Evolutionary conservation across 2,888 invertebrate species (phyloP).

Genomic region (Mimumesa dahlbomi): DNA sequence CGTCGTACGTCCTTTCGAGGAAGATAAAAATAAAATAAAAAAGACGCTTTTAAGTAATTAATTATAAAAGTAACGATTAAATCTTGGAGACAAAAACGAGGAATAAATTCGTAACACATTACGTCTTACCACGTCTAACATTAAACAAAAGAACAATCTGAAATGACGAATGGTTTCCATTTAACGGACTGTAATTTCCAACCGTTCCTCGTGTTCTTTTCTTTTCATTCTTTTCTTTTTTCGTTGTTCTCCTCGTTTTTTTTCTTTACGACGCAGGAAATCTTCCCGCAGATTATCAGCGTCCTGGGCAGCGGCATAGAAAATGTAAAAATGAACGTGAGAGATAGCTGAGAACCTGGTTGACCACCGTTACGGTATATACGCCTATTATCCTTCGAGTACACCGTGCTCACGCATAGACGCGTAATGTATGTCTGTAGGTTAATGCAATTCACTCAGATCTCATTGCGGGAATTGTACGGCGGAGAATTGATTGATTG

Average conservation of each 20-base stretch:
- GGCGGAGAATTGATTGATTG: constrained; percentile 78
- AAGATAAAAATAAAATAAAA: background rate
- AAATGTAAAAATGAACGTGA: constrained; percentile 55
- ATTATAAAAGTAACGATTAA: too few species aligned
- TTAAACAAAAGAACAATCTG: too few species aligned
- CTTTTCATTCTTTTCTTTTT: too few species aligned
- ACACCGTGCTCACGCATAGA: constrained; percentile 66
- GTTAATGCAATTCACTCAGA: constrained; percentile 80
- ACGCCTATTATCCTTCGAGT: constrained; percentile 51
- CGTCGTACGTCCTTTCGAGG: too few species aligned
- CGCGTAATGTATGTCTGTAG: constrained; percentile 79
- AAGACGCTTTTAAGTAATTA: too few species aligned
- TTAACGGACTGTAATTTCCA: too few species aligned
- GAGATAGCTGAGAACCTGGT: constrained; percentile 49
- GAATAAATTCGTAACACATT: too few species aligned
- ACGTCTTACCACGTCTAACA: too few species aligned
- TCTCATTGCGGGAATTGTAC: constrained; percentile 78
- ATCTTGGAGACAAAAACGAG: too few species aligned
- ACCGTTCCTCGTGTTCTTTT: too few species aligned
- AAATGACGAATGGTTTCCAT: too few species aligned
- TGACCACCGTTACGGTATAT: constrained; percentile 55
- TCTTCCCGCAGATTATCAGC: background rate
- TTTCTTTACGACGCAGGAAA: background rate
- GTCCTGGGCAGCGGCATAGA: constrained; percentile 6
- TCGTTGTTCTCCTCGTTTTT: too few species aligned